These are phyloP conservation scores for Pseudachorutes palmiensis DNA, from an alignment of 1,140 invertebrate species.

Conservation along the genomic window DNA sequence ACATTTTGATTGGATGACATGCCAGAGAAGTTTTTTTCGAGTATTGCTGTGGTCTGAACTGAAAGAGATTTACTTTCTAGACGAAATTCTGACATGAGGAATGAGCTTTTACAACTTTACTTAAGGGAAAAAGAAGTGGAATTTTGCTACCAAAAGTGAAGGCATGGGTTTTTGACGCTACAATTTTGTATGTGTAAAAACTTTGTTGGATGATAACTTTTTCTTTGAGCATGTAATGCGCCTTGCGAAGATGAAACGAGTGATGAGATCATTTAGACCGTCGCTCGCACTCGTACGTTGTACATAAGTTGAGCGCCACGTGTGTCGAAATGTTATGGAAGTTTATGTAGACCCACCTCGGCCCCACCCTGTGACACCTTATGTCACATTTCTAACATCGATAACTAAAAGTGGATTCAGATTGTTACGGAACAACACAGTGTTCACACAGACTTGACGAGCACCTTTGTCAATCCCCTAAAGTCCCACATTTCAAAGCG, in stretches of 20 bases:
- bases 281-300: neutral
- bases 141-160: neutral
- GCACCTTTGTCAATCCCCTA: neutral
- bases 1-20: too few species aligned
- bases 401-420: too few species aligned
- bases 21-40: neutral
- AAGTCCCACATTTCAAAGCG: neutral
- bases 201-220: neutral
- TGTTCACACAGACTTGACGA: too few species aligned
- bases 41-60: neutral
- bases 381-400: too few species aligned
- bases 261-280: conserved; percentile 6
- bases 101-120: conserved; percentile 11
- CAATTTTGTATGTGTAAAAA: neutral
- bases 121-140: neutral
- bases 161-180: neutral
- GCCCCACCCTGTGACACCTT: neutral
- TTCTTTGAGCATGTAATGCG: neutral
- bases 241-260: neutral
- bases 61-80: neutral
- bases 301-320: neutral
- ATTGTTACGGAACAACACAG: too few species aligned
- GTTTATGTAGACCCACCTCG: neutral
- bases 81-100: conserved; percentile 4
- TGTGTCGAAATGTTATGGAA: neutral